Percentiles rank a stretch among this genome's conserved stretches.
Evolutionary conservation across 2,113 vertebrate species (phyloP).

Genomic region (Hypomesus transpacificus): DNA sequence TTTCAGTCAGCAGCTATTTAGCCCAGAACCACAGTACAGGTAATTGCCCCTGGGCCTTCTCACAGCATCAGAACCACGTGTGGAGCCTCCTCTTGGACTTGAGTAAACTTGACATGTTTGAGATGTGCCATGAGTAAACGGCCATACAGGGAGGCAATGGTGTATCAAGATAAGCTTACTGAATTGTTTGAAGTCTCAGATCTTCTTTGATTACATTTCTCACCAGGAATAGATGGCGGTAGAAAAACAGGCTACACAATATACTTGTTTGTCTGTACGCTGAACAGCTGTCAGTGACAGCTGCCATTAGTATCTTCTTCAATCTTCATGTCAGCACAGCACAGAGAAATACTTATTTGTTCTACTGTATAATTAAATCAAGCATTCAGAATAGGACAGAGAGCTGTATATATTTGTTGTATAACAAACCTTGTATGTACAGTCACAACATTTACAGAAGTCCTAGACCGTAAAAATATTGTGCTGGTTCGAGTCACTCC

Average conservation of each 20-base stretch:
- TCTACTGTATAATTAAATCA: not conserved
- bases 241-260: not conserved
- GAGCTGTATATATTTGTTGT: too few relatives aligned
- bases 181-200: not conserved
- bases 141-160: not conserved
- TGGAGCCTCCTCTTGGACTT: too few relatives aligned
- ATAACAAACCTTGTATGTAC: not conserved
- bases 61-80: too few relatives aligned
- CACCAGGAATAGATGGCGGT: slow-evolving; percentile 11
- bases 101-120: not conserved
- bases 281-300: not conserved
- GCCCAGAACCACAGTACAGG: too few relatives aligned
- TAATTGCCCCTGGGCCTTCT: too few relatives aligned
- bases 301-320: not conserved
- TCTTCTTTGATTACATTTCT: slow-evolving; percentile 20
- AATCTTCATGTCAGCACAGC: not conserved
- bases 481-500: too few relatives aligned
- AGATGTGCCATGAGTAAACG: slow-evolving; percentile 17
- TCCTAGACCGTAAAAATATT: not conserved
- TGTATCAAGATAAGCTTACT: slow-evolving; percentile 1
- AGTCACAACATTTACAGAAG: not conserved
- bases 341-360: not conserved
- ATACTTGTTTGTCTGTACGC: not conserved
- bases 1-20: too few relatives aligned
- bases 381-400: too few relatives aligned